Conservation (phyloP, 2,113 vertebrate species). For the Chunga burmeisteri region DNA sequence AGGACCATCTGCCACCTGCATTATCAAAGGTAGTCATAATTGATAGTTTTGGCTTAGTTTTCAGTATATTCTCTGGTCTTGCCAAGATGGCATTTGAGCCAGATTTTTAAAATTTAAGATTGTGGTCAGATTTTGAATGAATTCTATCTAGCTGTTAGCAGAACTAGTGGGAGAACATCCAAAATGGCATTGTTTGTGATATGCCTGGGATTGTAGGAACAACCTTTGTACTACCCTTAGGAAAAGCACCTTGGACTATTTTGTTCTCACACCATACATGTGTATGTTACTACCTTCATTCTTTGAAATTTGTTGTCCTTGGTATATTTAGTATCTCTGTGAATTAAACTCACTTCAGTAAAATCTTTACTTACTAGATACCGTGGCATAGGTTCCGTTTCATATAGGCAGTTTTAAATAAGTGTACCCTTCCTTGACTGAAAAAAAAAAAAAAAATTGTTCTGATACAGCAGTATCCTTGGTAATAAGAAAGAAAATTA, state of each 20-base stretch:
- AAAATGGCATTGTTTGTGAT: background rate
- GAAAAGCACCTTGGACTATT: background rate
- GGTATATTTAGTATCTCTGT: background rate
- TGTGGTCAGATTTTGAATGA: background rate
- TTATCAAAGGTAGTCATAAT: background rate
- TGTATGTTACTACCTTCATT: background rate
- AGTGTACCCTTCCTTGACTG: background rate
- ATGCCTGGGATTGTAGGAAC: background rate
- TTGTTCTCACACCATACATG: background rate
- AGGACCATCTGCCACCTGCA: background rate
- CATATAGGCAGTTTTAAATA: background rate
- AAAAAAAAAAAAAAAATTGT: background rate
- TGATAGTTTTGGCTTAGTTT: background rate
- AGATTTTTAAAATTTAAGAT: background rate
- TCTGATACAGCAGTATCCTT: background rate
- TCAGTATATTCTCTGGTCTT: background rate
- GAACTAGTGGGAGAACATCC: background rate
- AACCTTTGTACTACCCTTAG: background rate
- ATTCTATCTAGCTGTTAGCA: background rate
- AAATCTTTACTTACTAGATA: background rate
- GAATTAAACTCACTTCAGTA: background rate
- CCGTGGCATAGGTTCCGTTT: background rate
- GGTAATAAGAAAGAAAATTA: background rate
- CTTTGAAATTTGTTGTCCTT: background rate
- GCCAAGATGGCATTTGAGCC: background rate